Conservation (phyloP, 2,888 invertebrate species). For the Carpatolechia fugitivella region DNA sequence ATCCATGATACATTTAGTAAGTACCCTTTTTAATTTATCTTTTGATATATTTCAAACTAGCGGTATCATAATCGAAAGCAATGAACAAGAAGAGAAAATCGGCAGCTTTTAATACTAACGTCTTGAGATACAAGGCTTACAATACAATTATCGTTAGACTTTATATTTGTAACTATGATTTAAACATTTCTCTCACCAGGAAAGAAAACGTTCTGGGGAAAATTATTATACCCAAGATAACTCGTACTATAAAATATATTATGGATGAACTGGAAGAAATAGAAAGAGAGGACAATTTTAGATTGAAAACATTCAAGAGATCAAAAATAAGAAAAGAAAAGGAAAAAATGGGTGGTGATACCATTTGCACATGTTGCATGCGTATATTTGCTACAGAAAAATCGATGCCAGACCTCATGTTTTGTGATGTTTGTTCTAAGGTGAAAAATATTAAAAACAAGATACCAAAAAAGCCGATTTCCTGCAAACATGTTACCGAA, state of each 20-base stretch:
- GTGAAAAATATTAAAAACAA: background rate
- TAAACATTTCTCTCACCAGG: slow-evolving; percentile 27
- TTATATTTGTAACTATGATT: too few species aligned
- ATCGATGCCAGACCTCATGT: background rate
- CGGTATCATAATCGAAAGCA: too few species aligned
- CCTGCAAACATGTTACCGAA: background rate
- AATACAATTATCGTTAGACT: too few species aligned
- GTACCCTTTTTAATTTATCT: too few species aligned
- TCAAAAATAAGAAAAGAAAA: slow-evolving; percentile 22
- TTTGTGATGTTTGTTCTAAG: background rate
- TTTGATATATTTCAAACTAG: too few species aligned
- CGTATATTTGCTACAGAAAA: background rate
- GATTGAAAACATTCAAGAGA: slow-evolving; percentile 35
- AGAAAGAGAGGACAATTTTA: slow-evolving; percentile 38
- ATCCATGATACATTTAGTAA: too few species aligned
- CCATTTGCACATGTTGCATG: background rate
- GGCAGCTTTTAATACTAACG: too few species aligned
- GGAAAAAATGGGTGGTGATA: background rate
- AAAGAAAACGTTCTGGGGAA: slow-evolving; percentile 39
- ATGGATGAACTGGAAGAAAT: slow-evolving; percentile 37
- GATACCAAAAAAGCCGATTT: background rate
- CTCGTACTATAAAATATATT: slow-evolving; percentile 34
- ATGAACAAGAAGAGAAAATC: too few species aligned
- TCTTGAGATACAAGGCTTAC: too few species aligned
- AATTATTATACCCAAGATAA: slow-evolving; percentile 37